Evolutionary conservation across 2,888 invertebrate genomes (phyloP), one percentile per base, ranked within the genome.

Genomic region (Eristalis intricaria): DNA sequence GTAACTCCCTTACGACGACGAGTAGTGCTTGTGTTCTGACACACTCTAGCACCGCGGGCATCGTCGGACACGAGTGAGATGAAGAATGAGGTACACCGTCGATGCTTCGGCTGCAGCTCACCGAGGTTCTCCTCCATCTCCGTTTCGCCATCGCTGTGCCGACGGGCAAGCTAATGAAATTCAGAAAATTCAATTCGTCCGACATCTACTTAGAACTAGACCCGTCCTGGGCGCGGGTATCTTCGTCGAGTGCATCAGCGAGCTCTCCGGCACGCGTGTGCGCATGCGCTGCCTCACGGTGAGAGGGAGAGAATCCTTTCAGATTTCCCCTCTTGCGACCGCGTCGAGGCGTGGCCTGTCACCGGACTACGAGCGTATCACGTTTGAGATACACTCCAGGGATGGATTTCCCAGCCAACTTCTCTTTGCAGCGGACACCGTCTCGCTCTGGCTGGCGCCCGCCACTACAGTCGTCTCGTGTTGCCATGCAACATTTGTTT

Each of bases 181-280:
- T 83, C 79, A 88, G 82, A 84, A 89, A 87, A 84, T 87, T 81
- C 71, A 82, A 85, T 70, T 84, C 71, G 58, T 56, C 40, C 75
- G 65, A 60, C 60, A 26, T 23, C 60, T 26, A 19, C 50, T 50
- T 50, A n/a, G 15, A 70, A 64, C 13, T 11, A 58, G 4, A 69
- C 69, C 35, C 69, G 50, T 19, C 50, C 50, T 19, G 50, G 50
- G 19, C 50, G 50, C 19, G 19, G 38, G 13, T 50, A 50, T 50
- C 50, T 50, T 19, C 19, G 50, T 5, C 50, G 19, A 50, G 19
- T 50, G 50, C 50, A 50, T 50, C 19, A 1, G 8, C 7, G 5
- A 0, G 50, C 7, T n/a, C 43, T 43, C n/a, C 10, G 32, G 32
- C 32, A 1, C 32, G 8, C 0, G 32, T 15, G 43, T 2, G n/a